Evolutionary conservation across 2,888 invertebrate species (phyloP), one percentile per base, ranked within the genome.

Genomic region (Bombylius major): DNA sequence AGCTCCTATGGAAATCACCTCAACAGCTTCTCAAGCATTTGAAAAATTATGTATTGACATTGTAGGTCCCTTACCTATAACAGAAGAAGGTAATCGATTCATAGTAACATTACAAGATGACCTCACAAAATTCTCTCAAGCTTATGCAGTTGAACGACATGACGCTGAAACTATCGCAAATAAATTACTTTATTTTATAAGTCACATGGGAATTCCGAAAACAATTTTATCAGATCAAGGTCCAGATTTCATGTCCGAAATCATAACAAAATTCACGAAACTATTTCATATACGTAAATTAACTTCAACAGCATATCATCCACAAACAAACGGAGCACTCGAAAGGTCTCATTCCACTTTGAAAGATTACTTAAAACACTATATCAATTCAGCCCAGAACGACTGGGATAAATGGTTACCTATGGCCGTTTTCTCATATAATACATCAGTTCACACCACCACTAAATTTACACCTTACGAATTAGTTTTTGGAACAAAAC

Each of bases 151-250:
- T 12, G 55, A 55, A 8, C 64, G 66, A 58, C 65, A 68, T 56
- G 64, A 65, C 55, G 63, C 70, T 3, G 54, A 60, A 60, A 68
- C 66, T 2, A 63, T 70, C 14, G 69, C 54, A 32, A 8, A 68
- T 6, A 59, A 64, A 14, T 49, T 57, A 36, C 57, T 72, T 5
- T 50, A n/a, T 62, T 67, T 5, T 53, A 65, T 4, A 69, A 70
- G 56, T 70, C 70, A 12, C 66, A 70, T 11, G 70, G 71, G 2
- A 65, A 67, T 59, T 55, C 54, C 6, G 63, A 50, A 23, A 4
- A 14, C 48, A 5, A 53, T 71, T 44, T 54, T 74, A 1, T 65
- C 71, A 0, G 73, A 75, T 58, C 67, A 69, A 64, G 73, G 70
- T 4, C 62, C 65, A 12, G 65, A 71, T 53, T 71, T 72, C 57